Evolutionary conservation across 2,797 vertebrate species (phyloP), one percentile per base, ranked within the genome.

Genomic region (Etheostoma nigrum): DNA sequence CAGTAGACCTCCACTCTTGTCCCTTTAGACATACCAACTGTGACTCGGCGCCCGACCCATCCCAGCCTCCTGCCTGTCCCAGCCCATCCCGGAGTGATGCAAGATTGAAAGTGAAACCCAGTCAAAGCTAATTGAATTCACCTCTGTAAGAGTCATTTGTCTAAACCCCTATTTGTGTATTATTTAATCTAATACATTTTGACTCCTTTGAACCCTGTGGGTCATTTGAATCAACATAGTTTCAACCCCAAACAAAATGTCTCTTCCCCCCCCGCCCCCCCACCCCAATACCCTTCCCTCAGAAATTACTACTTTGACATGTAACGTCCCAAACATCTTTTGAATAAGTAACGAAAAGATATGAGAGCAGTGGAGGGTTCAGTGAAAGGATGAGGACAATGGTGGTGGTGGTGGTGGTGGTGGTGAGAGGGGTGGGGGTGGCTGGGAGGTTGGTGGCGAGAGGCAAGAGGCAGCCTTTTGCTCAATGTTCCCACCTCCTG

Each of bases 21-120:
- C 84, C 88, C 85, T 93, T 89, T 91, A 92, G 86, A 92, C 88
- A 82, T 87, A 84, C 79, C 78, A 62, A 89, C 90, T 94, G 91
- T 93, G 92, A 92, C 84, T 73, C 58, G 16, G 74, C 74, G 70
- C 79, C 55, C 69, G 65, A 82, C 73, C 61, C 51, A 10, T 9
- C 65, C 69, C 8, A 9, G 59, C 74, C 66, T 72, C 53, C 74
- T n/a, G 8, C 58, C 69, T 5, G 45, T 54, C 79, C 57, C 0
- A 15, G 25, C 76, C 58, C 23, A 19, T n/a, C 45, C 61, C 58
- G 14, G 64, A 67, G 65, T 49, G 25, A 74, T 49, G 74, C 47
- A 53, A 69, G 58, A 66, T 33, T 61, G 53, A 77, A 65, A 61
- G 51, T 74, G 40, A 65, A 53, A n/a, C 27, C 45, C 5, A 23